These are phyloP conservation scores for Puffinus mauretanicus DNA, from an alignment of 2,113 vertebrate species.

Conservation along the genomic window DNA sequence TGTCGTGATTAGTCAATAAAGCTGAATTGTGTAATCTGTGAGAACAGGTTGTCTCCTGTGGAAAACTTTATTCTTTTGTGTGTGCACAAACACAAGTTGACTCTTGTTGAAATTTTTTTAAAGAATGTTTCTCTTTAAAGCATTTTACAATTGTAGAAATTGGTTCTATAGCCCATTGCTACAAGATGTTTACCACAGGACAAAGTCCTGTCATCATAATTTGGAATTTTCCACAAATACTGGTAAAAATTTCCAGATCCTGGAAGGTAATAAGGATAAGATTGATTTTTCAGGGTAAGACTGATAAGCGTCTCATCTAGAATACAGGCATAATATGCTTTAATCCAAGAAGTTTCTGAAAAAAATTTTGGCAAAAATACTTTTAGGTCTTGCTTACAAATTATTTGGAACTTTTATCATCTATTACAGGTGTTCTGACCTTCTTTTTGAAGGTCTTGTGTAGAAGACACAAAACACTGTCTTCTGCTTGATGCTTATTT, in stretches of 20 bases:
- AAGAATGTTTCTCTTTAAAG: not conserved
- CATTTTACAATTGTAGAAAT: not conserved
- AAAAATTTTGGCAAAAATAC: not conserved
- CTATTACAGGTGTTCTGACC: not conserved
- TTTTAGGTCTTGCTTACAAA: not conserved
- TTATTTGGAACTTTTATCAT: not conserved
- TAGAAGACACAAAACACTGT: not conserved
- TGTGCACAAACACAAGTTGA: not conserved
- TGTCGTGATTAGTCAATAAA: not conserved
- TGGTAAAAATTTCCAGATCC: not conserved
- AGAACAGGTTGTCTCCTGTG: not conserved
- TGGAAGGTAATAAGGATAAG: not conserved
- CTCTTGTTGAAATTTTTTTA: accelerated
- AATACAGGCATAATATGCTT: not conserved
- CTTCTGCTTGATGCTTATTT: not conserved
- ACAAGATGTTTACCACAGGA: not conserved
- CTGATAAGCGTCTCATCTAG: not conserved
- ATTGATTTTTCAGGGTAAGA: not conserved
- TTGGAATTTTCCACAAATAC: not conserved
- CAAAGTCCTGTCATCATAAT: not conserved
- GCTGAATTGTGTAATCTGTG: not conserved
- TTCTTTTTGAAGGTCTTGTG: not conserved
- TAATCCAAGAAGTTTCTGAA: not conserved
- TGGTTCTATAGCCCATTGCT: not conserved
- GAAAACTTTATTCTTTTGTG: not conserved